A percentile compares a stretch with the other conserved stretches of the same genome.
Conservation (phyloP, 2,888 invertebrate species). For the Ypsolopha sequella region DNA sequence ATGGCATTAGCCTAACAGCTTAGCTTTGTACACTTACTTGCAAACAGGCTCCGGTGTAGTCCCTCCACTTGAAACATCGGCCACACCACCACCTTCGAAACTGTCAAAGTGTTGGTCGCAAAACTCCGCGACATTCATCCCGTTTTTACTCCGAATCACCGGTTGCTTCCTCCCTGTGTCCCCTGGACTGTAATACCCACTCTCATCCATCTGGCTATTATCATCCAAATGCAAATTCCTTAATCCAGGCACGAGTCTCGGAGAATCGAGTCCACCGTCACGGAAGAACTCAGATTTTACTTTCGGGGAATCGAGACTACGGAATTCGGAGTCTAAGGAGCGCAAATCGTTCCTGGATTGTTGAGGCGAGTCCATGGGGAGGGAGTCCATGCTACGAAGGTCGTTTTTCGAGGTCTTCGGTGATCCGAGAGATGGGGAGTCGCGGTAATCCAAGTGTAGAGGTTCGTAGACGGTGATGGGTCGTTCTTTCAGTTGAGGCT, state of each 20-base stretch:
- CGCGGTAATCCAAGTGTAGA: slow-evolving; percentile 53
- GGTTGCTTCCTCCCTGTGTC: slow-evolving; percentile 7
- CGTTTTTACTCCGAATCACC: slow-evolving; percentile 13
- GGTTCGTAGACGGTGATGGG: slow-evolving; percentile 61
- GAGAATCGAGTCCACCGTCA: slow-evolving; percentile 49
- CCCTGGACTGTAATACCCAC: slow-evolving; percentile 62
- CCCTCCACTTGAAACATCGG: slow-evolving; percentile 35
- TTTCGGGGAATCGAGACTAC: slow-evolving; percentile 57
- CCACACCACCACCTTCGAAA: slow-evolving; percentile 36
- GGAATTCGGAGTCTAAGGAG: slow-evolving; percentile 45
- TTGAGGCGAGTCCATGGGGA: slow-evolving; percentile 57
- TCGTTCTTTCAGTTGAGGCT: slow-evolving; percentile 52
- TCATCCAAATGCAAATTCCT: slow-evolving; percentile 58
- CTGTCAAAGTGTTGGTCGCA: slow-evolving; percentile 44
- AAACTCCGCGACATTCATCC: slow-evolving; percentile 13
- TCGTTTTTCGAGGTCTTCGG: slow-evolving; percentile 57
- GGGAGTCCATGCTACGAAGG: slow-evolving; percentile 49
- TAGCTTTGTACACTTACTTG: slow-evolving; percentile 25
- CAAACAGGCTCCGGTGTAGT: slow-evolving; percentile 49
- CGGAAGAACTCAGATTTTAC: slow-evolving; percentile 52
- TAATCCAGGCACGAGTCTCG: slow-evolving; percentile 48
- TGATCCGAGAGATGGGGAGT: slow-evolving; percentile 50
- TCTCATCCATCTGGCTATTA: slow-evolving; percentile 62
- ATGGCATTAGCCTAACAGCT: neutral
- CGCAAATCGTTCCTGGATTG: slow-evolving; percentile 50